phyloP scores from a whole-genome alignment of 1,140 invertebrate genomes.

The Eriocheir sinensis region DNA sequence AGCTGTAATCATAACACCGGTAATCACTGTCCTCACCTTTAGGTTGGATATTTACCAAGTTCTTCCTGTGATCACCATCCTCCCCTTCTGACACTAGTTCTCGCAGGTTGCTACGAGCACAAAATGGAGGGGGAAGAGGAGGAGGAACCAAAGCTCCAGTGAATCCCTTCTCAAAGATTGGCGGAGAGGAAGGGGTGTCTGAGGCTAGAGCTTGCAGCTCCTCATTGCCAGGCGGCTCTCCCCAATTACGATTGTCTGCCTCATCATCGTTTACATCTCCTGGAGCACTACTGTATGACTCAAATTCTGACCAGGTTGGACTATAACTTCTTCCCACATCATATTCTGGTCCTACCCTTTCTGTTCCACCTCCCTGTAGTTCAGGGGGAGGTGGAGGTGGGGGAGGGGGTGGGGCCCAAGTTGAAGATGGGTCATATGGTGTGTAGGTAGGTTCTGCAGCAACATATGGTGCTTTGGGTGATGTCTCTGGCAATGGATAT shows the following conservation, averaged over 20 bases:
- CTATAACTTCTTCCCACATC: constrained; percentile 51
- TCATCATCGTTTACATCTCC: constrained; percentile 71
- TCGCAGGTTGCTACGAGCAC: constrained; percentile 56
- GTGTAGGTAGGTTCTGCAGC: constrained; percentile 59
- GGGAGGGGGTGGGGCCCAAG: constrained; percentile 55
- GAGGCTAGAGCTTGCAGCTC: constrained; percentile 74
- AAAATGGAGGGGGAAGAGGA: constrained; percentile 42
- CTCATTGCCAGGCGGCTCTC: constrained; percentile 78
- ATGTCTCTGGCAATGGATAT: constrained; percentile 33
- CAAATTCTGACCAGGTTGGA: constrained; percentile 61
- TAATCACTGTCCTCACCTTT: constrained; percentile 69
- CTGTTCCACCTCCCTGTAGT: background rate
- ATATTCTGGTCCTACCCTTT: constrained; percentile 52
- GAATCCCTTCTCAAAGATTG: constrained; percentile 67
- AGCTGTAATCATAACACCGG: constrained; percentile 77
- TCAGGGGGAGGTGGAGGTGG: constrained; percentile 70
- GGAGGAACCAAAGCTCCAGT: constrained; percentile 41
- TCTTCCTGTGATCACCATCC: constrained; percentile 66
- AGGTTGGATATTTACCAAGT: constrained; percentile 60
- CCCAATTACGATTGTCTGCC: constrained; percentile 78
- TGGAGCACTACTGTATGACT: constrained; percentile 51
- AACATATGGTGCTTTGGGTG: constrained; percentile 51
- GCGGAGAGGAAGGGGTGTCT: constrained; percentile 68
- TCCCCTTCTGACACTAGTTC: constrained; percentile 56
- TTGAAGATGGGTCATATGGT: constrained; percentile 45